Evolutionary conservation across 2,888 invertebrate species (phyloP).

Genomic region (Chironomus riparius): DNA sequence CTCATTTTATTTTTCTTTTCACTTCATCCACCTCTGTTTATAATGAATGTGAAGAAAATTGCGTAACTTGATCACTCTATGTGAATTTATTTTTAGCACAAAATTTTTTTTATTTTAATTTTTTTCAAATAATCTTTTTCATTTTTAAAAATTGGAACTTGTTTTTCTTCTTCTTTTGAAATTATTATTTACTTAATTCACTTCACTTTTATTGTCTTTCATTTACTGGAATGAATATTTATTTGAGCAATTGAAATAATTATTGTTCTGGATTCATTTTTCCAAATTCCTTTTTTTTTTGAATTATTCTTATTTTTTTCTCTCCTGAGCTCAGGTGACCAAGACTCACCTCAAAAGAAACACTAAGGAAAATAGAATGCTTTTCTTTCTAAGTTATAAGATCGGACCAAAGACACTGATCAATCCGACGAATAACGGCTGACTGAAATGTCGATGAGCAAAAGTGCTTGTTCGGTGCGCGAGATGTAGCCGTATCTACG

Average conservation of each 20-base stretch:
- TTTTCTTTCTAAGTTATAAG: constrained; percentile 33
- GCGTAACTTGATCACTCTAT: constrained; percentile 27
- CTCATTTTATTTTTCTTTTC: not conserved
- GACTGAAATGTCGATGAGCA: constrained; percentile 34
- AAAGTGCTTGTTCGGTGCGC: constrained; percentile 19
- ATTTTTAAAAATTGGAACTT: not conserved
- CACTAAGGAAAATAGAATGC: constrained; percentile 38
- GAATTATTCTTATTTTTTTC: not conserved
- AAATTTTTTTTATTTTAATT: not conserved
- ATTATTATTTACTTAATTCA: not conserved
- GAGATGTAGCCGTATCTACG: not conserved
- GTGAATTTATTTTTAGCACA: constrained; percentile 25
- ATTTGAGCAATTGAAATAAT: not conserved
- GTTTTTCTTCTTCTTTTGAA: not conserved
- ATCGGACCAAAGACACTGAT: constrained; percentile 42
- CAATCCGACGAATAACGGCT: constrained; percentile 45
- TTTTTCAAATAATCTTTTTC: constrained; percentile 10
- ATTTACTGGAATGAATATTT: constrained; percentile 2
- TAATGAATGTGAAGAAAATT: constrained; percentile 11
- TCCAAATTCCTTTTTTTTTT: constrained; percentile 4
- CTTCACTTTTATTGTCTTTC: not conserved
- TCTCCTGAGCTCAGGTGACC: not conserved
- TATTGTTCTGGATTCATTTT: not conserved
- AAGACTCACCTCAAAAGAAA: constrained; percentile 43
- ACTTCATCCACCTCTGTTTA: constrained; percentile 13